These are phyloP conservation scores for Muscidifurax raptorellus DNA, from an alignment of 1,140 invertebrate species.

Conservation along the genomic window DNA sequence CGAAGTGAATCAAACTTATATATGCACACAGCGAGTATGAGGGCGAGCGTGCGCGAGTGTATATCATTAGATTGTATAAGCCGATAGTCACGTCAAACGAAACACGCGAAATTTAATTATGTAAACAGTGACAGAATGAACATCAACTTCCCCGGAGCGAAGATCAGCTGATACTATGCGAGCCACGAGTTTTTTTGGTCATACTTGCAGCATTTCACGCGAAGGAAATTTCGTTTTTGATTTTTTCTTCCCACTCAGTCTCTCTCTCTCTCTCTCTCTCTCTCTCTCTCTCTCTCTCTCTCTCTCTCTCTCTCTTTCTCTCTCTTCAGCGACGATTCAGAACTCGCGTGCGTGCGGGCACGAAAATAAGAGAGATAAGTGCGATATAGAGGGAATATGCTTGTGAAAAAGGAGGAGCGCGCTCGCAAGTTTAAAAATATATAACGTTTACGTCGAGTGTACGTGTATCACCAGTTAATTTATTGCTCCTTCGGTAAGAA, in stretches of 20 bases:
- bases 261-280: no score
- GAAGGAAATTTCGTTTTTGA: not conserved
- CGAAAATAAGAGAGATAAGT: slow-evolving; percentile 12
- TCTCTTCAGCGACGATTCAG: not conserved
- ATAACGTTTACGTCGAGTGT: not conserved
- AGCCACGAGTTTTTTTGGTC: not conserved
- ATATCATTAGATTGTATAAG: slow-evolving; percentile 18
- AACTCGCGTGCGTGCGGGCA: not conserved
- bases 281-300: no score
- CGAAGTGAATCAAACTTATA: not conserved
- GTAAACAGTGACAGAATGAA: slow-evolving; percentile 28
- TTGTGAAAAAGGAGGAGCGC: not conserved
- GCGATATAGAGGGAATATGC: not conserved
- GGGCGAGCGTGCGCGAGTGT: not conserved
- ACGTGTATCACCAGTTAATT: not conserved
- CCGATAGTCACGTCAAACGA: slow-evolving; percentile 9
- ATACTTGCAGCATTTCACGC: not conserved
- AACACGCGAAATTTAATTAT: slow-evolving; percentile 38
- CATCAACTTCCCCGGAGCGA: slow-evolving; percentile 16
- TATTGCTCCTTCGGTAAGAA: not conserved
- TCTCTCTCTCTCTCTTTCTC: no score
- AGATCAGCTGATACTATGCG: slow-evolving; percentile 16
- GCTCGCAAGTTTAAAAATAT: not conserved
- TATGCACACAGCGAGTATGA: no score
- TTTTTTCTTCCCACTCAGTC: not conserved